Evolutionary conservation across 2,797 vertebrate genomes (phyloP).

Genomic region (Coregonus ussuriensis): DNA sequence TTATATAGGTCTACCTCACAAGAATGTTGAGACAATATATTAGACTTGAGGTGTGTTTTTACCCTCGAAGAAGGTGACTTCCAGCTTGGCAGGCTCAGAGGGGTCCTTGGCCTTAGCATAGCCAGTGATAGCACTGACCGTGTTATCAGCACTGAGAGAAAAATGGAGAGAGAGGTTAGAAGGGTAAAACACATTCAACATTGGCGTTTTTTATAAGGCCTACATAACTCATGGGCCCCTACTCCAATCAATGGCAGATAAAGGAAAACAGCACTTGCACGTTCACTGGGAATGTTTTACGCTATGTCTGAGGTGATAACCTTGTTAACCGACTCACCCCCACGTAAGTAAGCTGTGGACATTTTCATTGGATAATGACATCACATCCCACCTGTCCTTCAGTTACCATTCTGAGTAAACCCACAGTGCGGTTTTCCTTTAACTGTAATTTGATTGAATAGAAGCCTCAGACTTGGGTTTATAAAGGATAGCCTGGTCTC

Average conservation of each 20-base stretch:
- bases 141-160: background rate
- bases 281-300: background rate
- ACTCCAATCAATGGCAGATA: background rate
- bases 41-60: background rate
- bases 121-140: slow-evolving; percentile 62
- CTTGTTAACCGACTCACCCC: background rate
- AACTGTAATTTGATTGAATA: no score
- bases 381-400: no score
- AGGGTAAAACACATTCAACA: background rate
- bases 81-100: slow-evolving; percentile 81
- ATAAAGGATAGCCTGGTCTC: no score
- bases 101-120: slow-evolving; percentile 67
- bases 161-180: background rate
- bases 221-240: background rate
- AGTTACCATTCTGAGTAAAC: no score
- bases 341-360: no score
- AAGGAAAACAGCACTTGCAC: background rate
- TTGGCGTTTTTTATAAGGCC: background rate
- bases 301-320: background rate
- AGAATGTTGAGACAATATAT: background rate
- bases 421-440: no score
- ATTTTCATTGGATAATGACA: no score
- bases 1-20: background rate
- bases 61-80: slow-evolving; percentile 78
- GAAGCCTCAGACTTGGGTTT: no score